These are phyloP conservation scores for Cheilosia vulpina DNA, from an alignment of 2,888 invertebrate genomes.

Conservation along the genomic window DNA sequence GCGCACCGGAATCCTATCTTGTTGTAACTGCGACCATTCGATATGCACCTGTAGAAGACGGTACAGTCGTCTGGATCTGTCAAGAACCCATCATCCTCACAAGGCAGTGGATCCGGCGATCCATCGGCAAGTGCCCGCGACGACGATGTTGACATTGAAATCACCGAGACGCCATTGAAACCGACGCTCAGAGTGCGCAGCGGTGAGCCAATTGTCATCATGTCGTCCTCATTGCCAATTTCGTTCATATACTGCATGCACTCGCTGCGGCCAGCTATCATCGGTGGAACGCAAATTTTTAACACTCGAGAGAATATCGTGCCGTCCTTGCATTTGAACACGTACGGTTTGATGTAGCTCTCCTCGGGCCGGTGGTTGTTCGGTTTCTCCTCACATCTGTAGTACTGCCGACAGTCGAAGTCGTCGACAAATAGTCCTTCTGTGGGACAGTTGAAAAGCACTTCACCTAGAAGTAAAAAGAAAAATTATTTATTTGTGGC, in stretches of 20 bases:
- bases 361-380: slow-evolving; percentile 81
- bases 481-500: neutral
- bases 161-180: slow-evolving; percentile 81
- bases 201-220: slow-evolving; percentile 54
- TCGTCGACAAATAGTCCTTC: slow-evolving; percentile 90
- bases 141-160: slow-evolving; percentile 82
- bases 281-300: slow-evolving; percentile 89
- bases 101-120: slow-evolving; percentile 80
- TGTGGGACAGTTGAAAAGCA: slow-evolving; percentile 85
- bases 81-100: slow-evolving; percentile 89
- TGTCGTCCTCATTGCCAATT: slow-evolving; percentile 77
- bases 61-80: slow-evolving; percentile 88
- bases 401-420: slow-evolving; percentile 89
- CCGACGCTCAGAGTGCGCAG: slow-evolving; percentile 81
- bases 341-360: slow-evolving; percentile 85
- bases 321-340: slow-evolving; percentile 90
- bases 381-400: slow-evolving; percentile 88
- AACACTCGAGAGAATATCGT: slow-evolving; percentile 89
- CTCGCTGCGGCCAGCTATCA: slow-evolving; percentile 87
- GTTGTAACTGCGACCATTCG: slow-evolving; percentile 86
- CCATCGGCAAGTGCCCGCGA: slow-evolving; percentile 78
- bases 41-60: slow-evolving; percentile 91
- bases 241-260: slow-evolving; percentile 85
- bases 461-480: slow-evolving; percentile 35
- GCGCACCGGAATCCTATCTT: slow-evolving; percentile 90